These are phyloP conservation scores for Phasia obesa DNA, from an alignment of 2,888 invertebrate species.

Conservation along the genomic window DNA sequence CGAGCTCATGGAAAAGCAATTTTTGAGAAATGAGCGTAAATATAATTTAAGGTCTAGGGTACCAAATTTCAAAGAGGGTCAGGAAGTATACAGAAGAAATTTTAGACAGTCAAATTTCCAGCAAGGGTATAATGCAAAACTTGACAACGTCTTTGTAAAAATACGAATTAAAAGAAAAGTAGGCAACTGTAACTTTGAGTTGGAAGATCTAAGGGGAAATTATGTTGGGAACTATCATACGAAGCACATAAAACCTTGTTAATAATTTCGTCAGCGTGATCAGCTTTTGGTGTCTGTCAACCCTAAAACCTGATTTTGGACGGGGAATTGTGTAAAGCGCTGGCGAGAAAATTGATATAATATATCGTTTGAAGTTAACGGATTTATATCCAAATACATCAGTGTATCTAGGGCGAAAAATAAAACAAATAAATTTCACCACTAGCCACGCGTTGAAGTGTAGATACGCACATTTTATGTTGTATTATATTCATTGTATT, in stretches of 20 bases:
- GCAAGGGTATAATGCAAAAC: not conserved
- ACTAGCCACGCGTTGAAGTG: too few relatives aligned
- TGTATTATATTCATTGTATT: too few relatives aligned
- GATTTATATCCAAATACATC: too few relatives aligned
- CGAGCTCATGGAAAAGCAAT: too few relatives aligned
- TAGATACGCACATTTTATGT: too few relatives aligned
- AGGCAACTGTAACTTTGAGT: constrained; percentile 1
- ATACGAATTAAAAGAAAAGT: not conserved
- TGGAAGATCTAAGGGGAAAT: too few relatives aligned
- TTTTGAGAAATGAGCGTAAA: too few relatives aligned
- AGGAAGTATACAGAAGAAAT: constrained; percentile 5
- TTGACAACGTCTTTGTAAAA: not conserved
- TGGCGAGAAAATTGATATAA: too few relatives aligned
- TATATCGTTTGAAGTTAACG: too few relatives aligned
- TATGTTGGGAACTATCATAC: not conserved
- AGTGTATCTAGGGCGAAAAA: too few relatives aligned
- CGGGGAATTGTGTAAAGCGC: constrained; percentile 1
- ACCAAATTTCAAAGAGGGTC: not conserved
- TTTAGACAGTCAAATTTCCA: constrained; percentile 12
- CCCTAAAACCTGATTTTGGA: constrained; percentile 7
- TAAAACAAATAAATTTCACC: too few relatives aligned
- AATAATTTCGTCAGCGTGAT: constrained; percentile 6
- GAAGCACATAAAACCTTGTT: not conserved
- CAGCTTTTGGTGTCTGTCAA: not conserved
- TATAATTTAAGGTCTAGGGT: not conserved